These are phyloP conservation scores for Myotis vivesi DNA, from an alignment of 2,797 vertebrate species.

Conservation along the genomic window DNA sequence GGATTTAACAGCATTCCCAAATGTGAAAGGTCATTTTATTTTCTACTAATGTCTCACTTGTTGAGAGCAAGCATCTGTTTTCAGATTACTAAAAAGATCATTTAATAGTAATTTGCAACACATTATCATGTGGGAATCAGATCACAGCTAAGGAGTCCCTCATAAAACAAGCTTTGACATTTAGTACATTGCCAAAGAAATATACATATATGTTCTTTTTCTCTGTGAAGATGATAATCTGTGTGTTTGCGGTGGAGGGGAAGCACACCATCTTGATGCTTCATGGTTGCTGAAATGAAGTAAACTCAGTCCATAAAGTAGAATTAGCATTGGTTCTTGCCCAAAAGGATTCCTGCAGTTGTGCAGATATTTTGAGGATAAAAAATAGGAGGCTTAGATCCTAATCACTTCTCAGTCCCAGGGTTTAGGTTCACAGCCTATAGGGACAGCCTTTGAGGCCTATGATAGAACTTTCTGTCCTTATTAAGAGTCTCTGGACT, in stretches of 20 bases:
- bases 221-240: not conserved
- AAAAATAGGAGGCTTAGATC: not conserved
- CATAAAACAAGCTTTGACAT: conserved; percentile 65
- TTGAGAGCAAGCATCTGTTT: conserved; percentile 31
- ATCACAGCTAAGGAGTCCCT: conserved; percentile 41
- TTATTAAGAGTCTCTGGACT: not conserved
- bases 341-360: not conserved
- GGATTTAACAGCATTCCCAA: conserved; percentile 44
- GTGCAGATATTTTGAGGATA: not conserved
- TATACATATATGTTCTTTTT: conserved; percentile 44
- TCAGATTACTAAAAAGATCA: conserved; percentile 47
- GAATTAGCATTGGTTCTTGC: not conserved
- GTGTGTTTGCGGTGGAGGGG: not conserved
- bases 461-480: not conserved
- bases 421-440: not conserved
- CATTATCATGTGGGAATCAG: conserved; percentile 57
- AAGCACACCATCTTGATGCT: not conserved
- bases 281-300: not conserved
- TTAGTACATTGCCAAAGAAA: conserved; percentile 49
- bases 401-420: not conserved
- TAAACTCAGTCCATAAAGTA: not conserved
- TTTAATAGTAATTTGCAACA: conserved; percentile 57
- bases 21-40: conserved; percentile 52
- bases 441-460: not conserved
- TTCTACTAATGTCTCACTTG: conserved; percentile 12